Base-by-base conservation (phyloP, 2,888 invertebrate species). In the Agriopis marginaria region DNA sequence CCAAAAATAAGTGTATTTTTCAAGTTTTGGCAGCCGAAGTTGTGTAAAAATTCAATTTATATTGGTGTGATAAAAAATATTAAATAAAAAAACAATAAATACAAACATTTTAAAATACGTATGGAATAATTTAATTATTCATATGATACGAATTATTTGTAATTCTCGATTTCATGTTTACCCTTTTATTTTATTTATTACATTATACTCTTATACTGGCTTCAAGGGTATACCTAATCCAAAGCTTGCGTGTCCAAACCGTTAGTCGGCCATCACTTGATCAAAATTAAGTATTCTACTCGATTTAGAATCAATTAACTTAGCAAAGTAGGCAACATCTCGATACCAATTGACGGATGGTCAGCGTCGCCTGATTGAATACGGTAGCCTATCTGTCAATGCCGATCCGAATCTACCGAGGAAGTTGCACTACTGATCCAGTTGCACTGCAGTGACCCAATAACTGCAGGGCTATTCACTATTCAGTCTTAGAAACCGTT, bases 201-300 rank as follows among this genome's bases (percentile, higher is more conserved):
- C n/a, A n/a, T n/a, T 23, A 23, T 23, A 23, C 17, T 17, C 7
- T n/a, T 39, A 3, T 54, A 11, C 23, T 39, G 11, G 4, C n/a
- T 54, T 39, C 39, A 39, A 32, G 54, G 17, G 23, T 17, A 45
- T 61, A 9, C 47, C 32, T 10, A 60, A 0, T 51, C 51, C 14
- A n/a, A 59, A 40, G 11, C 47, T 11, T 50, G 63, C 68, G 68
- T 64, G 64, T 49, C 60, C 3, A 51, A n/a, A 39, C 69, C 69
- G 69, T 65, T 69, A 69, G 7, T 65, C 69, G 61, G 69, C 23
- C 61, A 65, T 65, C 65, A 65, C 23, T 53, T n/a, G 61, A 69
- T 69, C 69, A 40, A 14, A 49, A 7, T 51, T 63, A 69, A 64
- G 12, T 61, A 47, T 58, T 51, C 66, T 12, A 62, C 47, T 47